Base-by-base conservation (phyloP, 2,888 invertebrate species). In the Alsophila aescularia region DNA sequence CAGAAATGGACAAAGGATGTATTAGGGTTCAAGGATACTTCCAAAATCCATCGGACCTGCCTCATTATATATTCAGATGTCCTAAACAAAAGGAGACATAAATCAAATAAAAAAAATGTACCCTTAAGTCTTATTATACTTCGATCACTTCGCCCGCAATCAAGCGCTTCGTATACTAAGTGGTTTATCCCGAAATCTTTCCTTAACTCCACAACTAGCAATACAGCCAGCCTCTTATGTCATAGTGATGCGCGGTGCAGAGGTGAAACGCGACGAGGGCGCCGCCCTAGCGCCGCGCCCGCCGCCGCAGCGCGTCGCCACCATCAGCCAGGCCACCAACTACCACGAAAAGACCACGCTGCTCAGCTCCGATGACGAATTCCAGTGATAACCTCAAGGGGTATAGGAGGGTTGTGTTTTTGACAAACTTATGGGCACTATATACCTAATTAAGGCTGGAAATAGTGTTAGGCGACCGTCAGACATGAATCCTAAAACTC, bases 341-440 rank as follows among this genome's bases (percentile, higher is more conserved):
- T 98, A 98, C 92, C 98, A 97, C 87, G 98, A 98, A 93, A 98
- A 98, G 92, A 98, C 98, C 32, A 98, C 98, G 93, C 93, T 98
- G 64, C 94, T 98, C 68, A 98, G 97, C 92, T 98, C 98, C 66
- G 98, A 98, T 81, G 98, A 98, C 84, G 98, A 98, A 87, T 96
- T 96, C 87, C 97, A 97, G 93, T 97, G 93, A 93, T 8, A 2
- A 29, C 10, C 27, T 77, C 39, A 9, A 44, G 31, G 27, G 49
- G 32, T 31, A 24, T n/a, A n/a, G 31, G 51, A 27, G 29, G 21
- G 13, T 15, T 5, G 5, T 13, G 15, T 35, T 27, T 52, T 10
- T 31, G 24, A 36, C 31, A 40, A 44, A 10, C 9, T 29, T 24
- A 6, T 21, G 31, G 50, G 35, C 24, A 35, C 27, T n/a, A 37